phyloP scores from a whole-genome alignment of 64 coral and sea anemone genomes.

The Dendronephthya gigantea region DNA sequence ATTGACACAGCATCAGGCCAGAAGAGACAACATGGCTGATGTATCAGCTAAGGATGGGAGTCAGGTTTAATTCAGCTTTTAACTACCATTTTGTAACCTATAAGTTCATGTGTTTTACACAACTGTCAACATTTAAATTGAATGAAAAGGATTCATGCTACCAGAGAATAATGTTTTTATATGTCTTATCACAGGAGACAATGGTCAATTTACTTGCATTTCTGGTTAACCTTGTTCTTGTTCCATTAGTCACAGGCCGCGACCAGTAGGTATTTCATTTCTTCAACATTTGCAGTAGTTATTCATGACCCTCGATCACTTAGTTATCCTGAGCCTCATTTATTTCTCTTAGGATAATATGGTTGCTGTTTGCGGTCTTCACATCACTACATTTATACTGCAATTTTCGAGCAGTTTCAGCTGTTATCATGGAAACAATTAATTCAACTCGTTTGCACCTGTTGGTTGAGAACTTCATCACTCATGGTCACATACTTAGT shows the following conservation, averaged over 20 bases:
- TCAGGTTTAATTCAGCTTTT: conserved; percentile 50
- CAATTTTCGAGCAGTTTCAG: conserved; percentile 85
- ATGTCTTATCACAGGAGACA: conserved; percentile 47
- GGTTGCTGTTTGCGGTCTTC: conserved; percentile 88
- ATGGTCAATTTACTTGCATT: conserved; percentile 86
- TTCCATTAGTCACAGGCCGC: conserved; percentile 77
- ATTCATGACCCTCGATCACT: too few relatives aligned
- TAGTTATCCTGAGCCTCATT: too few relatives aligned
- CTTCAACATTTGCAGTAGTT: too few relatives aligned
- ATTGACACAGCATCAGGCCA: conserved; percentile 93
- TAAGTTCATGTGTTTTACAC: too few relatives aligned
- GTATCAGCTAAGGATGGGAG: conserved; percentile 98
- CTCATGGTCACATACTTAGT: conserved; percentile 40
- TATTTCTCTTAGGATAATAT: conserved; percentile 57
- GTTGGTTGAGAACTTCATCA: conserved; percentile 60
- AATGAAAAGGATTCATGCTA: not conserved
- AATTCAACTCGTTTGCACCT: conserved; percentile 61
- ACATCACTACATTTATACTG: conserved; percentile 76
- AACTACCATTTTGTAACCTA: too few relatives aligned
- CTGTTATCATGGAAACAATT: conserved; percentile 88
- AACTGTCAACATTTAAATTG: too few relatives aligned
- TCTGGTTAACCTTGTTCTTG: conserved; percentile 66
- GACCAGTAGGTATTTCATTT: conserved; percentile 59
- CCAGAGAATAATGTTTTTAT: not conserved
- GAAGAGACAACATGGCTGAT: conserved; percentile 99